Conservation (phyloP, 2,113 vertebrate genomes). For the Turdus rufiventris region DNA sequence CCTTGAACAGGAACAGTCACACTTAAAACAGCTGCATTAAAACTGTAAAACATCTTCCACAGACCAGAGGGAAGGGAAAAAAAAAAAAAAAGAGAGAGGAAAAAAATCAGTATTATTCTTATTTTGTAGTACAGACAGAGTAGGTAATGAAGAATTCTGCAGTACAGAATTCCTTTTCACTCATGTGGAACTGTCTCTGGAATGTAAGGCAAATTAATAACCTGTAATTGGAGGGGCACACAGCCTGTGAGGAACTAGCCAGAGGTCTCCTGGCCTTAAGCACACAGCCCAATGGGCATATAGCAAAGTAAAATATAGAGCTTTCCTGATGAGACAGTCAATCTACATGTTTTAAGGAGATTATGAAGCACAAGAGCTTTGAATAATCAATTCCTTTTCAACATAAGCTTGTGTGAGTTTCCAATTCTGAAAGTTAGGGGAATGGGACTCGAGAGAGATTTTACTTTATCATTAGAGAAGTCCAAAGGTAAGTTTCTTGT, state of each 20-base stretch:
- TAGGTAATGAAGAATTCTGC: constrained; percentile 35
- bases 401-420: constrained; percentile 31
- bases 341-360: constrained; percentile 57
- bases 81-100: background rate
- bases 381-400: constrained; percentile 62
- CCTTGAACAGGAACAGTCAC: constrained; percentile 45
- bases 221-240: constrained; percentile 48
- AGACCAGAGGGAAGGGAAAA: background rate
- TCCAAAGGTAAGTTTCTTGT: constrained; percentile 29
- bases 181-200: constrained; percentile 51
- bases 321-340: constrained; percentile 49
- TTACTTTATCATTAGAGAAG: constrained; percentile 53
- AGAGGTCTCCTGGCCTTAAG: constrained; percentile 45
- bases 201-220: constrained; percentile 53
- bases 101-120: constrained; percentile 26
- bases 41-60: constrained; percentile 50
- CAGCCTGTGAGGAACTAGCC: background rate
- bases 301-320: constrained; percentile 32
- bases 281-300: background rate
- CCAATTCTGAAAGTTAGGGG: constrained; percentile 20
- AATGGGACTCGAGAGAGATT: constrained; percentile 48
- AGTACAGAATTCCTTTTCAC: background rate
- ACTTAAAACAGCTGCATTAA: constrained; percentile 48
- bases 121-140: constrained; percentile 27
- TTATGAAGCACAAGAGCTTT: constrained; percentile 55